phyloP scores from a whole-genome alignment of 2,888 invertebrate species.

The Nebria salina region DNA sequence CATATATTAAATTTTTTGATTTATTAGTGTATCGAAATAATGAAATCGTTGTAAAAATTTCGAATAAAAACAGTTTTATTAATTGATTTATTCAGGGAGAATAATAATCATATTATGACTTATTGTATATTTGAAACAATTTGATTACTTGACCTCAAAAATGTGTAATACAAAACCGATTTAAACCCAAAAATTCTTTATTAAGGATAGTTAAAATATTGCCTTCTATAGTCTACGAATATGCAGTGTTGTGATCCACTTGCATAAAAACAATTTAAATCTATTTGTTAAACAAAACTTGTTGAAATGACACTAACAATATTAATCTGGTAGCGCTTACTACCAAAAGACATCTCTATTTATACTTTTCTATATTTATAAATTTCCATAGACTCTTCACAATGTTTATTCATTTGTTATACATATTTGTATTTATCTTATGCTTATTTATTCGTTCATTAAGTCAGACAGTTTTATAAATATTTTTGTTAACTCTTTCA shows the following conservation, averaged over 20 bases:
- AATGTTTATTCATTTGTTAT: slow-evolving; percentile 21
- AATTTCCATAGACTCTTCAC: slow-evolving; percentile 28
- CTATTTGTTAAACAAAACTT: neutral
- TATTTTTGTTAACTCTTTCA: slow-evolving; percentile 5
- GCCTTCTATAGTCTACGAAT: slow-evolving; percentile 40
- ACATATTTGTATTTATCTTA: slow-evolving; percentile 1
- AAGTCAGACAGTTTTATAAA: slow-evolving; percentile 6
- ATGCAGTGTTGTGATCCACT: slow-evolving; percentile 9
- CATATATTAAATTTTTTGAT: too few relatives aligned
- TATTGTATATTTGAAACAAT: too few relatives aligned
- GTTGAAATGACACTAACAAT: slow-evolving; percentile 8
- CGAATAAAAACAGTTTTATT: too few relatives aligned
- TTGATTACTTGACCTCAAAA: slow-evolving; percentile 15
- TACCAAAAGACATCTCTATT: slow-evolving; percentile 31
- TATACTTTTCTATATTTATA: slow-evolving; percentile 46
- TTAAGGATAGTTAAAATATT: slow-evolving; percentile 14
- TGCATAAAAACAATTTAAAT: neutral
- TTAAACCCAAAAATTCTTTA: neutral
- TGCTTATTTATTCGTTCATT: slow-evolving; percentile 6
- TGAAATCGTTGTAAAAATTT: too few relatives aligned
- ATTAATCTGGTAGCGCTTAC: slow-evolving; percentile 25
- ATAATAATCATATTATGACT: too few relatives aligned
- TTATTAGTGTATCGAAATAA: too few relatives aligned
- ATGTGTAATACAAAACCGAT: slow-evolving; percentile 12
- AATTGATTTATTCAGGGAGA: too few relatives aligned